Conservation (phyloP, 2,888 invertebrate genomes). For the Lasioglossum pauxillum region DNA sequence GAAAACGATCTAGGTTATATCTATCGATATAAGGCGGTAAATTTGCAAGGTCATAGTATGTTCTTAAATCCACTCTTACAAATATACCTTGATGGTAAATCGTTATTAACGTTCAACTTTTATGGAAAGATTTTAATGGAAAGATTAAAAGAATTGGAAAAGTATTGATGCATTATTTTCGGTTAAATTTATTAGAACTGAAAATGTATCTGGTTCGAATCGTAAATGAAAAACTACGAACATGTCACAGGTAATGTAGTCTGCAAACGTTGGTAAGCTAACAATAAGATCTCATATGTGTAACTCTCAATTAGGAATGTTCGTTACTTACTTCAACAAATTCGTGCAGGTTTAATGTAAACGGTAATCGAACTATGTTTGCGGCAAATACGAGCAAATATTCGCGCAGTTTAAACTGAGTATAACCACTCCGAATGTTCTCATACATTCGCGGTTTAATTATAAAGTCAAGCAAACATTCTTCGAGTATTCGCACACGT, state of each 20-base stretch:
- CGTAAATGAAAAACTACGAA: neutral
- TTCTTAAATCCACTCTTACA: too few relatives aligned
- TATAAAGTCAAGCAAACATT: constrained; percentile 4
- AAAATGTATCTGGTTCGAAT: too few relatives aligned
- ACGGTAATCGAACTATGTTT: neutral
- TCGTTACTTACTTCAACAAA: neutral
- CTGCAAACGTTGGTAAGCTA: neutral
- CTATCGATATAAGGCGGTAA: too few relatives aligned
- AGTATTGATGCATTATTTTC: neutral
- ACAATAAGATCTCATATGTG: neutral
- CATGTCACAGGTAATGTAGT: neutral
- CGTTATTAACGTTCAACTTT: too few relatives aligned
- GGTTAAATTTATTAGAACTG: too few relatives aligned
- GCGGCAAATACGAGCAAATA: neutral
- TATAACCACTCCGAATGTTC: neutral
- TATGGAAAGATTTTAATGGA: too few relatives aligned
- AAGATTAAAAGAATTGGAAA: neutral
- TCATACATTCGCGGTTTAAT: neutral
- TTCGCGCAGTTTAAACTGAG: neutral
- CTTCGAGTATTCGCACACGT: neutral
- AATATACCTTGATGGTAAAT: too few relatives aligned
- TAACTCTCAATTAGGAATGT: neutral
- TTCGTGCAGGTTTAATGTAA: neutral
- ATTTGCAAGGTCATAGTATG: too few relatives aligned
- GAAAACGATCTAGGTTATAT: too few relatives aligned